Evolutionary conservation across 2,797 vertebrate genomes (phyloP), one percentile per base, ranked within the genome.

Genomic region (Neosilurus hyrtlii): DNA sequence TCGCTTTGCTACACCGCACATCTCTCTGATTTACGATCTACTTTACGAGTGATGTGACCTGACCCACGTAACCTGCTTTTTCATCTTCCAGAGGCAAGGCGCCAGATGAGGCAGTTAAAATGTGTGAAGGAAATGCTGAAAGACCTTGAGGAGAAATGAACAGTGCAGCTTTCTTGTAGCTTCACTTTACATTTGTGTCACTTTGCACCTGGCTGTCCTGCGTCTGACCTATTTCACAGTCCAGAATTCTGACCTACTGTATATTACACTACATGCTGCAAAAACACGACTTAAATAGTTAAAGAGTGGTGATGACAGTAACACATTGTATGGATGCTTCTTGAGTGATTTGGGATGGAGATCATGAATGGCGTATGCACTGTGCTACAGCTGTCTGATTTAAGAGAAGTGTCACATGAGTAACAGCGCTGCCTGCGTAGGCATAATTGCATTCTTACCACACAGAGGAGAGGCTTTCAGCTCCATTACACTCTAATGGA

Each of bases 401-500:
- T 76, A 67, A 77, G 54, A 67, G 30, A 49, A 76, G 66, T 35
- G 75, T 65, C 68, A 79, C 77, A 84, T 65, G 57, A 65, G 59
- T 56, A 65, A 65, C 68, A 22, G n/a, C 6, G 51, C 18, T 70
- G 74, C 56, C 43, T 52, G 57, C 56, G 24, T 70, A 15, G 59
- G 65, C 43, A 71, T 71, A 85, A 78, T 80, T 84, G 77, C 83
- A 80, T 59, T 84, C 54, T 35, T 61, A 85, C 43, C 66, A 71
- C 66, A 85, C n/a, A 26, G 52, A 63, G 65, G 20, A 68, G 57
- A 72, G 18, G 90, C 90, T 92, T 92, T 92, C 91, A 91, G 91
- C 91, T 86, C 88, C 90, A 91, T 93, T 92, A 93, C 91, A 90
- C 92, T 77, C 89, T 91, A 92, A 92, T 92, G 90, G 90, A 91